Conservation (phyloP, 1,140 invertebrate genomes). For the Riptortus pedestris region DNA sequence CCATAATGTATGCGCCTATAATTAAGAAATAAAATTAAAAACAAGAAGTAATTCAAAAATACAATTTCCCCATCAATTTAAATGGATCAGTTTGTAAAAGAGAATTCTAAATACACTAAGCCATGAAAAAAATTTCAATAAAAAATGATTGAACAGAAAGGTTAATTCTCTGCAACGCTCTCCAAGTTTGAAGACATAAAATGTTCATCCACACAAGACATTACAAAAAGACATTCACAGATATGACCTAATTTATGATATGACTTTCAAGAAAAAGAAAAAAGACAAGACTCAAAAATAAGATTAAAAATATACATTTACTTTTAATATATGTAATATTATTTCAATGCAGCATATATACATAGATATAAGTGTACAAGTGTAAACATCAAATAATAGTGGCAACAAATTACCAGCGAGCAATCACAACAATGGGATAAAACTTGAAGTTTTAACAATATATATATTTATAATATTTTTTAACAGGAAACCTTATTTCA, state of each 20-base stretch:
- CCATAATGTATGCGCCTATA: too few species aligned
- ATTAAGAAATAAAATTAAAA: too few species aligned
- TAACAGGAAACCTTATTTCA: too few species aligned
- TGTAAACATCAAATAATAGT: neutral
- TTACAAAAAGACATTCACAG: slow-evolving; percentile 1
- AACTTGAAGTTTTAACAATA: slow-evolving; percentile 2
- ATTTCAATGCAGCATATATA: slow-evolving; percentile 4
- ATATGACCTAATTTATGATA: slow-evolving; percentile 4
- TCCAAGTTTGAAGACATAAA: slow-evolving; percentile 7
- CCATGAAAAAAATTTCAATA: too few species aligned
- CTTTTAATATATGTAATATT: slow-evolving; percentile 7
- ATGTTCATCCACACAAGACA: slow-evolving; percentile 6
- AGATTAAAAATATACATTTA: slow-evolving; percentile 10
- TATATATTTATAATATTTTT: slow-evolving; percentile 4
- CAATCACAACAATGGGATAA: slow-evolving; percentile 1
- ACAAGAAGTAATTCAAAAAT: too few species aligned
- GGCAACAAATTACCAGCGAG: neutral
- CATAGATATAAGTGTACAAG: neutral
- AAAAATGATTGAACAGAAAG: too few species aligned
- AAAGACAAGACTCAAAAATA: slow-evolving; percentile 1
- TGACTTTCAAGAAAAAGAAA: neutral
- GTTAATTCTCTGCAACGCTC: slow-evolving; percentile 3
- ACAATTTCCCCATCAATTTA: too few species aligned
- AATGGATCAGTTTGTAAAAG: too few species aligned
- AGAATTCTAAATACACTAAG: too few species aligned